Evolutionary conservation across 37 sponge, comb jelly and placozoan genomes (phyloP).

Genomic region (Crambe crambe): DNA sequence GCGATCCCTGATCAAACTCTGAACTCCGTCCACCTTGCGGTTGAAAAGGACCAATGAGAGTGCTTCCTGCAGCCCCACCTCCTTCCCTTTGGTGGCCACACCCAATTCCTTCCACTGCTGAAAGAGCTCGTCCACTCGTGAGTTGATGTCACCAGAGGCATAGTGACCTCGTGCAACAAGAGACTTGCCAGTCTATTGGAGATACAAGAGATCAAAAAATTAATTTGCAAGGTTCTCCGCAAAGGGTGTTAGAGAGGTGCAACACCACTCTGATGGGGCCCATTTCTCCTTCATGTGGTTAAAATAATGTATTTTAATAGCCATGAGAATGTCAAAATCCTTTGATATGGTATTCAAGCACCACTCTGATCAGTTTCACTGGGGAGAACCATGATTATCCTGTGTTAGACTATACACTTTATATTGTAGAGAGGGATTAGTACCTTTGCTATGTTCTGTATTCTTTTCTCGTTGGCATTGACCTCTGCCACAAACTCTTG

Average conservation of each 20-base stretch:
- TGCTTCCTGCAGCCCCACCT: conserved; percentile 75
- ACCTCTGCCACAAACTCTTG: conserved; percentile 93
- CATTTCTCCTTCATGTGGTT: no score
- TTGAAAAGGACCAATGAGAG: conserved; percentile 81
- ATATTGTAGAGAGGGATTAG: background rate
- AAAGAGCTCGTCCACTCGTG: conserved; percentile 60
- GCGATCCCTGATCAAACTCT: conserved; percentile 62
- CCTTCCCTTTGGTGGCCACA: conserved; percentile 68
- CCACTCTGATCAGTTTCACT: no score
- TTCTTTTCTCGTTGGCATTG: conserved; percentile 78
- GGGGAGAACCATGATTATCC: no score
- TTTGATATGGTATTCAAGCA: no score
- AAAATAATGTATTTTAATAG: no score
- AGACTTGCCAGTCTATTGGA: conserved; percentile 68
- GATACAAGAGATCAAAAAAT: no score
- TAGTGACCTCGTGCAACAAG: conserved; percentile 79
- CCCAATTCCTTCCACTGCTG: conserved; percentile 71
- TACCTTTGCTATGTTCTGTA: conserved; percentile 80
- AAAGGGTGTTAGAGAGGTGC: no score
- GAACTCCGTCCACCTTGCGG: conserved; percentile 72
- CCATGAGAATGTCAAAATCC: no score
- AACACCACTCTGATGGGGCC: no score
- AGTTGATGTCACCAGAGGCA: conserved; percentile 75
- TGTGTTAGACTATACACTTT: no score
- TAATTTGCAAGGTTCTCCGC: no score